Conservation (phyloP, 2,888 invertebrate genomes). For the Mythimna vitellina region DNA sequence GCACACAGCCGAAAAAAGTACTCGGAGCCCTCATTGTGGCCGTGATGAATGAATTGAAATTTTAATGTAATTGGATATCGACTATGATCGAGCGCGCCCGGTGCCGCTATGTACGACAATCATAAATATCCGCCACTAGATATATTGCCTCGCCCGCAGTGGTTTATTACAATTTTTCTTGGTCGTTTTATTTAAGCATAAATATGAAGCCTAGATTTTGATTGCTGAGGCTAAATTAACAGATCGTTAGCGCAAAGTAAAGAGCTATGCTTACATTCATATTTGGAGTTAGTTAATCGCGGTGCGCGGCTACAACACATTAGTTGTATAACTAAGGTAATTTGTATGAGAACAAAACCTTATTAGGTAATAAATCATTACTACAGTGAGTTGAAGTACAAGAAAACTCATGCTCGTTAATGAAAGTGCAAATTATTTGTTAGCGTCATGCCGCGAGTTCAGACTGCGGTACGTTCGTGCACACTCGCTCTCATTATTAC, state of each 20-base stretch:
- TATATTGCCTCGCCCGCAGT: conserved; percentile 61
- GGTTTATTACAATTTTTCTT: conserved; percentile 54
- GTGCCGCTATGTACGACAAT: conserved; percentile 61
- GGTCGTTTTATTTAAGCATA: conserved; percentile 52
- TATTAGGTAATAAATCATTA: conserved; percentile 68
- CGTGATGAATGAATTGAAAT: conserved; percentile 83
- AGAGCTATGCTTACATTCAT: conserved; percentile 16
- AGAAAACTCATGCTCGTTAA: conserved; percentile 67
- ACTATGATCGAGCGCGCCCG: conserved; percentile 71
- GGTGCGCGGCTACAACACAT: conserved; percentile 49
- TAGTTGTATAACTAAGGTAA: conserved; percentile 55
- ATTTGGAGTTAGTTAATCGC: conserved; percentile 33
- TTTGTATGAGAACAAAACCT: conserved; percentile 60
- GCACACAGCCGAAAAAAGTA: conserved; percentile 76
- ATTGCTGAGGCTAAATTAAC: conserved; percentile 18
- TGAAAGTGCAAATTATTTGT: conserved; percentile 68
- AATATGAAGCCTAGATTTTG: conserved; percentile 33
- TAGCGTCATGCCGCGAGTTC: conserved; percentile 56
- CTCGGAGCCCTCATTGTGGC: conserved; percentile 71
- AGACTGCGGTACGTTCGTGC: conserved; percentile 53
- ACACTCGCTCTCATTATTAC: conserved; percentile 37
- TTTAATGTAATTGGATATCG: conserved; percentile 83
- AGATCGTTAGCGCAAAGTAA: conserved; percentile 25
- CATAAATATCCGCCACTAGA: conserved; percentile 69
- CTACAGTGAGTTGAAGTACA: conserved; percentile 57